These are phyloP conservation scores for Trichogramma dendrolimi DNA, from an alignment of 2,888 invertebrate species.

Conservation along the genomic window DNA sequence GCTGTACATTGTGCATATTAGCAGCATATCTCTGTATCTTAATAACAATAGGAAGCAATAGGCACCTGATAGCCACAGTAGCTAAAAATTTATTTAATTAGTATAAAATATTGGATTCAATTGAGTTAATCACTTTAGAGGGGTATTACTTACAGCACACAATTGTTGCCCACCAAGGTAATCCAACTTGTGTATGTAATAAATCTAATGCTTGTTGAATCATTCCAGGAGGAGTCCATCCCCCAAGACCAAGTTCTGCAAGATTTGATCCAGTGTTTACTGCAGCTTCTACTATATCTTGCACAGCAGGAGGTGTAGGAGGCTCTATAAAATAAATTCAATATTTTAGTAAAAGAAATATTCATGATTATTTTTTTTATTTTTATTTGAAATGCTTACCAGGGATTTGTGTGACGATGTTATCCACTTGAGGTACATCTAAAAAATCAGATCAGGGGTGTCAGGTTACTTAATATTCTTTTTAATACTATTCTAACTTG, in stretches of 20 bases:
- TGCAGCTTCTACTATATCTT: constrained; percentile 29
- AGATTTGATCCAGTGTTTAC: constrained; percentile 70
- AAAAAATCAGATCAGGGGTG: no score
- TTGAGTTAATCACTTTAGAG: neutral
- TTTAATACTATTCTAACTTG: no score
- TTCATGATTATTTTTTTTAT: neutral
- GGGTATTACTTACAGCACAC: constrained; percentile 58
- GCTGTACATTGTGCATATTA: constrained; percentile 77
- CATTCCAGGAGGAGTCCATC: constrained; percentile 71
- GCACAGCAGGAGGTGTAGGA: constrained; percentile 36
- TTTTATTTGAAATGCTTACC: constrained; percentile 15
- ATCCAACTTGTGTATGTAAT: constrained; percentile 71
- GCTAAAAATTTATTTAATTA: constrained; percentile 42
- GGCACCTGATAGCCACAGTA: constrained; percentile 71
- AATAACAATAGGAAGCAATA: constrained; percentile 83
- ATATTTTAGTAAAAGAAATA: constrained; percentile 1
- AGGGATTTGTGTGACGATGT: constrained; percentile 15
- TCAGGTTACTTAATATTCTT: no score
- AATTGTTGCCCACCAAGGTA: constrained; percentile 95
- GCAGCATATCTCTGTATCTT: constrained; percentile 76
- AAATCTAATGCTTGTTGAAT: constrained; percentile 78
- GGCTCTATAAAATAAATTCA: constrained; percentile 32
- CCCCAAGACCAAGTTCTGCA: constrained; percentile 76
- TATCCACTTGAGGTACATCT: neutral
- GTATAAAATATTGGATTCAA: neutral